phyloP scores from a whole-genome alignment of 2,888 invertebrate species.

The Ecdyonurus torrentis region DNA sequence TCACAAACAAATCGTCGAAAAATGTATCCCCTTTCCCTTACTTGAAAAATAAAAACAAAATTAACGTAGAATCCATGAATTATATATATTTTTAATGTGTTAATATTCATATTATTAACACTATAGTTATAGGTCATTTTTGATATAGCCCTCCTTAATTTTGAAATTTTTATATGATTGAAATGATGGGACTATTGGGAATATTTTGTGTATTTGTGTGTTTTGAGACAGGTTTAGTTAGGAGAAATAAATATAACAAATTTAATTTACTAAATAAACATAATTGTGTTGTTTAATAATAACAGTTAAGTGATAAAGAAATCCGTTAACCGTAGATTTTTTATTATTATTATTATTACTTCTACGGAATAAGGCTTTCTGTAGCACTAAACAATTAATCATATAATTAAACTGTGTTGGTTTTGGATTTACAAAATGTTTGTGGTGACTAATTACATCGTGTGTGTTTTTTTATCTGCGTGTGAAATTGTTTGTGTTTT shows the following conservation, averaged over 20 bases:
- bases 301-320: too few species aligned
- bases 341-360: too few species aligned
- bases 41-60: not conserved
- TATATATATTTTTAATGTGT: not conserved
- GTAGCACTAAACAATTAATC: too few species aligned
- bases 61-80: not conserved
- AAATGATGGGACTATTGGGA: constrained; percentile 2
- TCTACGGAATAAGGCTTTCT: too few species aligned
- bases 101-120: not conserved
- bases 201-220: not conserved
- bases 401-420: too few species aligned
- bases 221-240: not conserved
- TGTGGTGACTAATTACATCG: too few species aligned
- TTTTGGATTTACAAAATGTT: too few species aligned
- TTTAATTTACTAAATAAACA: too few species aligned
- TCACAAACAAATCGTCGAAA: not conserved
- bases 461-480: too few species aligned
- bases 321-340: too few species aligned
- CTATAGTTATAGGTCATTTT: not conserved
- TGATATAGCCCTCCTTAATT: not conserved
- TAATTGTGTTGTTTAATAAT: too few species aligned
- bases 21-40: not conserved
- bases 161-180: not conserved
- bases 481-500: too few species aligned
- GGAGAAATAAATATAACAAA: not conserved